Evolutionary conservation across 35 echinoderm and acorn worm genomes (phyloP), one percentile per base, ranked within the genome.

Genomic region (Apostichopus californicus): DNA sequence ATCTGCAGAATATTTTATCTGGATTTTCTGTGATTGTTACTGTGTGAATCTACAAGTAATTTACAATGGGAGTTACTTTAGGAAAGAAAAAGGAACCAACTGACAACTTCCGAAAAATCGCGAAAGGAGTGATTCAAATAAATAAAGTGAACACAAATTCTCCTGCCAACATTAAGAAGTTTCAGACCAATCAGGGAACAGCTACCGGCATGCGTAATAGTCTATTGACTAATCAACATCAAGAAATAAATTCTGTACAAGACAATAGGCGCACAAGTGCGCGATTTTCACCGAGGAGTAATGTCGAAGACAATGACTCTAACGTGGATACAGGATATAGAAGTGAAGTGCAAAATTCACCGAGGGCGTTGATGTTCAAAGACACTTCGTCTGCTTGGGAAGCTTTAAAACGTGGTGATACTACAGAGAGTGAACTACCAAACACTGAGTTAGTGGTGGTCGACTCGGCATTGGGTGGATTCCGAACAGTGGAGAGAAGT

Each of bases 301-400:
- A 59, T 21, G 23, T 8, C 11, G 15, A 8, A 22, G n/a, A 59
- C 0, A 56, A 24, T 13, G 57, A 46, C 11, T 68, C 64, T 4
- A 58, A 87, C n/a, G 18, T 13, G 13, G 24, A 59, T 63, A 65
- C 3, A 20, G 59, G n/a, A 6, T 12, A 71, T 57, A 86, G 55
- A 75, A 93, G 56, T 21, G 53, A 89, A 20, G 15, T 56, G 8
- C 34, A 46, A 46, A 88, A 75, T 5, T 60, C 66, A 54, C 73
- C 86, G 5, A 64, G 88, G 34, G 87, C 93, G 5, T 46, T 98
- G 22, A 92, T 98, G 1, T 95, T 91, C 57, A 95, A 91, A 63
- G 96, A 98, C 68, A 98, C 96, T 8, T 73, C 92, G 2, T 92
- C 93, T 78, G 96, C 96, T 18, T 98, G 96, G 96, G 96, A 94